A percentile compares a stretch with the other conserved stretches of the same genome.
These are phyloP conservation scores for Polylopha cassiicola DNA, from an alignment of 2,888 invertebrate genomes.

Conservation along the genomic window DNA sequence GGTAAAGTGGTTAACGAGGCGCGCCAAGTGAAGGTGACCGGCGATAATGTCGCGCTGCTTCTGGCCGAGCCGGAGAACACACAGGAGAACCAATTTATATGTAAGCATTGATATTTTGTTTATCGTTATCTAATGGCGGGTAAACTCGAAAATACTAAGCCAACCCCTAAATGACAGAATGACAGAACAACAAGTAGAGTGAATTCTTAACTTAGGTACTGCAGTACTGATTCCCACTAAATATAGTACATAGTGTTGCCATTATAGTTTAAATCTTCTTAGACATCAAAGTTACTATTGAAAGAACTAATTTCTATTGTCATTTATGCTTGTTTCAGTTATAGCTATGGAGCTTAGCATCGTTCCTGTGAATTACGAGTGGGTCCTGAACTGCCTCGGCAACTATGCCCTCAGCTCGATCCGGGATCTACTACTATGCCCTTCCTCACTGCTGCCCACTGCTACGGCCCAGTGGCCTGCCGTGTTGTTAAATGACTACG, in stretches of 20 bases:
- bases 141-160: no score
- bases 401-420: constrained; percentile 49
- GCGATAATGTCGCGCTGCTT: constrained; percentile 43
- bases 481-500: constrained; percentile 40
- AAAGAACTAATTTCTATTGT: no score
- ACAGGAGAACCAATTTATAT: constrained; percentile 58
- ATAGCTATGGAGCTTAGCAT: constrained; percentile 54
- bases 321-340: constrained; percentile 49
- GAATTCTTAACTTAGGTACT: no score
- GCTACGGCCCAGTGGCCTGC: constrained; percentile 47
- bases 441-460: constrained; percentile 43
- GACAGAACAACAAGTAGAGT: no score
- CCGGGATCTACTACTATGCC: constrained; percentile 54
- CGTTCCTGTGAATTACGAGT: constrained; percentile 68
- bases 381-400: constrained; percentile 70
- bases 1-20: constrained; percentile 45
- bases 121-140: background rate
- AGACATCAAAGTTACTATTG: no score
- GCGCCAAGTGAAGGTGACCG: constrained; percentile 33
- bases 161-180: no score
- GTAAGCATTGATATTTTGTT: constrained; percentile 38
- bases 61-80: constrained; percentile 63
- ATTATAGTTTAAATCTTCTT: no score
- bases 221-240: no score
- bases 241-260: no score